Percentiles rank a stretch among this genome's conserved stretches.
Evolutionary conservation across 2,797 vertebrate species (phyloP).

Genomic region (Acrocephalus scirpaceus): DNA sequence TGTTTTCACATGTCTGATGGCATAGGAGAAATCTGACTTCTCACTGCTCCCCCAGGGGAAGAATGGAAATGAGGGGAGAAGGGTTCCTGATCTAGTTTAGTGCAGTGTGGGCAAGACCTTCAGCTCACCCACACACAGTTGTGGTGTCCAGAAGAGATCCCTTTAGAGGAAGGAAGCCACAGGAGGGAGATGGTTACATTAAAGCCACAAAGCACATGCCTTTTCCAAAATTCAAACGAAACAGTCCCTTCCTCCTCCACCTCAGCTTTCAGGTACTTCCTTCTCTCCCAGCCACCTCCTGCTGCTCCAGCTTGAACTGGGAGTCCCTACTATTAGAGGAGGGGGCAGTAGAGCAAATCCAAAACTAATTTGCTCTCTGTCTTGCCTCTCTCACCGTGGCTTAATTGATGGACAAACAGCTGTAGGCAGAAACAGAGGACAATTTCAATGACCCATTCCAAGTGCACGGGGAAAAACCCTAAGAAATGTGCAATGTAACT

Average conservation of each 20-base stretch:
- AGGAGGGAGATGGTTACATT: neutral
- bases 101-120: neutral
- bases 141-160: neutral
- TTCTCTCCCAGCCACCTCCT: neutral
- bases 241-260: neutral
- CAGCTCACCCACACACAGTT: neutral
- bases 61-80: neutral
- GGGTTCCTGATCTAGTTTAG: neutral
- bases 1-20: neutral
- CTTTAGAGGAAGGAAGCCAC: neutral
- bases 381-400: neutral
- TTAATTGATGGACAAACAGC: neutral
- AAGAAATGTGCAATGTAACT: constrained; percentile 6
- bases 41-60: neutral
- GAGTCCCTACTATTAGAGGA: accelerated
- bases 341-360: neutral
- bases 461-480: neutral
- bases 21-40: neutral
- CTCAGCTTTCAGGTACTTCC: neutral
- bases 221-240: neutral
- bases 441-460: neutral
- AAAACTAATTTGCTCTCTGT: neutral
- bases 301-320: neutral
- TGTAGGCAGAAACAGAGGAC: neutral
- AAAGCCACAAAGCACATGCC: neutral